These are phyloP conservation scores for Sakesphorus luctuosus DNA, from an alignment of 2,113 vertebrate species.

Conservation along the genomic window DNA sequence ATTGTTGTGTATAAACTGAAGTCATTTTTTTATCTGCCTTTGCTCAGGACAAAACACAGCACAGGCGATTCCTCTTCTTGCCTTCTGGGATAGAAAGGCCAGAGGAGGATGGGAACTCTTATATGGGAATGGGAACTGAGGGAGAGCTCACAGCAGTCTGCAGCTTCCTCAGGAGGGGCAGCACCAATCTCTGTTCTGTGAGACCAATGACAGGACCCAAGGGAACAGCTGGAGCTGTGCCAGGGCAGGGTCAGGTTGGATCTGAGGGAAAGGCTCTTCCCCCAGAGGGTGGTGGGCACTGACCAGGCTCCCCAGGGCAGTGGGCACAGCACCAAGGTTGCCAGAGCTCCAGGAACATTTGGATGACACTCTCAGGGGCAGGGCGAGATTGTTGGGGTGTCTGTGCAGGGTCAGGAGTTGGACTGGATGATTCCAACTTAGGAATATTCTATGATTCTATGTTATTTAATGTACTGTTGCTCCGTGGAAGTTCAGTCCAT, in stretches of 20 bases:
- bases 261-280: not conserved
- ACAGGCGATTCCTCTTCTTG: not conserved
- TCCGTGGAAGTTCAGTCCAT: not conserved
- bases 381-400: not conserved
- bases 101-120: not conserved
- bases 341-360: not conserved
- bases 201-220: not conserved
- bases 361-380: not conserved
- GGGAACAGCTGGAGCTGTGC: not conserved
- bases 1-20: conserved; percentile 5
- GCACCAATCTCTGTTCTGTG: not conserved
- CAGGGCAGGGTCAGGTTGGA: not conserved
- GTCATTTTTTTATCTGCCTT: not conserved
- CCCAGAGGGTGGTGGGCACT: not conserved
- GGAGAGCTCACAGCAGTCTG: not conserved
- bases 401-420: not conserved
- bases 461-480: not conserved
- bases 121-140: fast-evolving
- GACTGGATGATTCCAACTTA: not conserved
- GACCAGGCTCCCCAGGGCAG: not conserved
- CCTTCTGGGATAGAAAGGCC: not conserved
- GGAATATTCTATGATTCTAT: not conserved
- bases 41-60: not conserved
- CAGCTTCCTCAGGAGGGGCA: not conserved
- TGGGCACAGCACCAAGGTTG: fast-evolving